These are phyloP conservation scores for Brachymystax lenok DNA, from an alignment of 2,797 vertebrate species.

Conservation along the genomic window DNA sequence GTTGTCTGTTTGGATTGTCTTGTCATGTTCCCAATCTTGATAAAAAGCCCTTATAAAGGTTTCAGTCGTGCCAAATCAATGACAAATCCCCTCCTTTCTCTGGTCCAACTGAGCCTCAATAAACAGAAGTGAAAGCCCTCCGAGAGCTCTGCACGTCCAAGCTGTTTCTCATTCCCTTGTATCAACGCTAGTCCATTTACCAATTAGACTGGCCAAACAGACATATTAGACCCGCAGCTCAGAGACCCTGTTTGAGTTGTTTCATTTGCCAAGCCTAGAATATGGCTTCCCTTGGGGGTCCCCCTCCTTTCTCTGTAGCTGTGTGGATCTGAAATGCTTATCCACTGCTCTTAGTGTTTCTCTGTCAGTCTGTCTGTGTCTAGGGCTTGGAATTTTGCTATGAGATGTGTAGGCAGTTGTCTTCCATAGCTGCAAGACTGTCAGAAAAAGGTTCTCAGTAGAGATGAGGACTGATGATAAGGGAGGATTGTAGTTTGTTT, in stretches of 20 bases:
- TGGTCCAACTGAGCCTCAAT: constrained; percentile 56
- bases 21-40: constrained; percentile 19
- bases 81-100: constrained; percentile 43
- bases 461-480: neutral
- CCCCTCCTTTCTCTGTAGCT: neutral
- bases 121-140: constrained; percentile 62
- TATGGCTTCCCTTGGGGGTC: constrained; percentile 14
- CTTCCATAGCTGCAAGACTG: neutral
- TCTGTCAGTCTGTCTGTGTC: neutral
- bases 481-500: neutral
- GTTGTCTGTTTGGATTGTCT: constrained; percentile 36
- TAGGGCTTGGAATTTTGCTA: neutral
- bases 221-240: constrained; percentile 50
- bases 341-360: constrained; percentile 15
- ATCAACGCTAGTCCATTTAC: constrained; percentile 70
- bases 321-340: constrained; percentile 13
- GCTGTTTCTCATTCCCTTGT: constrained; percentile 68
- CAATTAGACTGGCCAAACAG: constrained; percentile 69
- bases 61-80: constrained; percentile 44
- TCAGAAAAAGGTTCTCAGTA: neutral
- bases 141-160: constrained; percentile 53
- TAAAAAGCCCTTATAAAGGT: constrained; percentile 38
- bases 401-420: neutral
- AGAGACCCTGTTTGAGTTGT: constrained; percentile 41
- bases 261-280: constrained; percentile 41